Percentiles rank a stretch among this genome's conserved stretches.
Conservation (phyloP, 2,797 vertebrate genomes). For the Loriculus beryllinus region DNA sequence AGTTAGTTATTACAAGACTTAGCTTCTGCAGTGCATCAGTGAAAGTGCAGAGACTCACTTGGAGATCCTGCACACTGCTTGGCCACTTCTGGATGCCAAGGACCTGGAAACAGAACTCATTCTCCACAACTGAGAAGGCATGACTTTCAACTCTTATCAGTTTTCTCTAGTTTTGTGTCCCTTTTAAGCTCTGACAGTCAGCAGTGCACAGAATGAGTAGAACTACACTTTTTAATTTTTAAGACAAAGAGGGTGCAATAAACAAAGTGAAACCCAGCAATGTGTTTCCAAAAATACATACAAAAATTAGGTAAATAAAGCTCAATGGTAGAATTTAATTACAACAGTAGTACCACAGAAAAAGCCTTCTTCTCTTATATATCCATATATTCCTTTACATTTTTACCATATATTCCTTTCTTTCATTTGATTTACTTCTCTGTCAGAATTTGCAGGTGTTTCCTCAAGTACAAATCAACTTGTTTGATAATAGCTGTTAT, state of each 20-base stretch:
- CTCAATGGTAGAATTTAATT: not conserved
- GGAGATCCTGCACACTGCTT: not conserved
- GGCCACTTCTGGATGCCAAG: not conserved
- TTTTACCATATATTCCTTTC: not conserved
- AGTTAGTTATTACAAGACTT: not conserved
- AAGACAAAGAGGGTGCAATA: not conserved
- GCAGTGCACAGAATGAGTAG: not conserved
- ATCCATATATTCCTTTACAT: not conserved
- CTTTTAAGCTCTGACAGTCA: not conserved
- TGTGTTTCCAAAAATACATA: not conserved
- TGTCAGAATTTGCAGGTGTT: not conserved
- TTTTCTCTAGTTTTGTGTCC: not conserved
- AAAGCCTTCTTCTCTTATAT: not conserved
- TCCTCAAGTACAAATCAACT: not conserved
- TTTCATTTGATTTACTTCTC: not conserved
- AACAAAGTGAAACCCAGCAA: not conserved
- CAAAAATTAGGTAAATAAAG: not conserved
- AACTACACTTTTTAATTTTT: not conserved
- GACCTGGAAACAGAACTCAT: not conserved
- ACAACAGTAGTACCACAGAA: not conserved
- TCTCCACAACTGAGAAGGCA: not conserved
- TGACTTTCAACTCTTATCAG: not conserved
- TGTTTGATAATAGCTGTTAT: not conserved
- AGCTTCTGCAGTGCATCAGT: not conserved
- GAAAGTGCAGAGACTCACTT: rapidly evolving